A percentile compares a stretch with the other conserved stretches of the same genome.
Conservation (phyloP, 2,113 vertebrate species). For the Ptilorrhoa leucosticta region DNA sequence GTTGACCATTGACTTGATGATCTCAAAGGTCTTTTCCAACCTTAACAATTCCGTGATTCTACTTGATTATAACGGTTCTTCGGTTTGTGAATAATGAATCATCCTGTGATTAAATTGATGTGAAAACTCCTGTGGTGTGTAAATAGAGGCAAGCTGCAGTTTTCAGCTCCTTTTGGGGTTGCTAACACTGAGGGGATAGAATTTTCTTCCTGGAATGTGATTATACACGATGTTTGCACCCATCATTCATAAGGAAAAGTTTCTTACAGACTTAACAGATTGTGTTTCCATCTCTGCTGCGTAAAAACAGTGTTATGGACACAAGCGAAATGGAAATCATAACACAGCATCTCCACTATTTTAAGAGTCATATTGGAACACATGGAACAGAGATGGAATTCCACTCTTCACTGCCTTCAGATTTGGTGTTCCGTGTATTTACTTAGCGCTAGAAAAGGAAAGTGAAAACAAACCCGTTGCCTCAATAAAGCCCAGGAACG, state of each 20-base stretch:
- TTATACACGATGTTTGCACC: neutral
- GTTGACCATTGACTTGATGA: neutral
- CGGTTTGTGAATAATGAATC: neutral
- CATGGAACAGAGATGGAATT: conserved; percentile 14
- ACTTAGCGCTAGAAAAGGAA: neutral
- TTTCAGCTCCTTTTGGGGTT: neutral
- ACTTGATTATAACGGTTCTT: neutral
- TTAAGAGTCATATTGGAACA: conserved; percentile 18
- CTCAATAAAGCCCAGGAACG: neutral
- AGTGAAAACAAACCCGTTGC: neutral
- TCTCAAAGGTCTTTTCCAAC: neutral
- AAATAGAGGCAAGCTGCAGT: neutral
- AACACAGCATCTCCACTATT: conserved; percentile 18
- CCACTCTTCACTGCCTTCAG: conserved; percentile 17
- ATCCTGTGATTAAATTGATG: neutral
- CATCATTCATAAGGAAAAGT: conserved; percentile 22
- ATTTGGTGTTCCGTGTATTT: neutral
- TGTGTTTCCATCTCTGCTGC: conserved; percentile 50
- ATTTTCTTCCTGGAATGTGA: neutral
- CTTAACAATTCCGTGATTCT: neutral
- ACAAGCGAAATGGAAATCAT: neutral
- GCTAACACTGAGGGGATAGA: neutral
- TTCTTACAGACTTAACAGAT: conserved; percentile 46
- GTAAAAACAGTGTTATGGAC: conserved; percentile 31
- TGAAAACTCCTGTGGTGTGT: neutral